A percentile compares a stretch with the other conserved stretches of the same genome.
These are phyloP conservation scores for Heliconius hewitsoni DNA, from an alignment of 1,140 invertebrate genomes.

Conservation along the genomic window DNA sequence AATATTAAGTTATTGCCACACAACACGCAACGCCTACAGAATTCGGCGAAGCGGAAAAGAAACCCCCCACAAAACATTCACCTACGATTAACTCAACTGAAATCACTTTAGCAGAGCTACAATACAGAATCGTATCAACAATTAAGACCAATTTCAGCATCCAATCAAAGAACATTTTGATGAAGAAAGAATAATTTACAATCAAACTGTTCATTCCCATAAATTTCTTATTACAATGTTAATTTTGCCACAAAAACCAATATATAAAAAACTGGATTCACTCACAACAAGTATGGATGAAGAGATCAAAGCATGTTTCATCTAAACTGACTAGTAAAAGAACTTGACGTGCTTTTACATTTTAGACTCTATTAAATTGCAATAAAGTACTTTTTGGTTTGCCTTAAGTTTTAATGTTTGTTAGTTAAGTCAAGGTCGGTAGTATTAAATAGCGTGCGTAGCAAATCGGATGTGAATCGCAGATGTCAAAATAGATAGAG, in stretches of 20 bases:
- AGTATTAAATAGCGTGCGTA: slow-evolving; percentile 32
- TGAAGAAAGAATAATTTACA: slow-evolving; percentile 1
- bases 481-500: slow-evolving; percentile 32
- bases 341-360: background rate
- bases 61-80: too few relatives aligned
- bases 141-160: background rate
- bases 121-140: background rate
- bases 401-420: background rate
- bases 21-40: too few relatives aligned
- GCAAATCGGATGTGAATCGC: slow-evolving; percentile 40
- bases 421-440: slow-evolving; percentile 38
- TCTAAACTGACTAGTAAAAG: background rate
- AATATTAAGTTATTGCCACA: too few relatives aligned
- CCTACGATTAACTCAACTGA: too few relatives aligned
- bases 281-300: slow-evolving; percentile 2
- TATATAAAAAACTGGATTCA: slow-evolving; percentile 1
- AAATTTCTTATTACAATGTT: slow-evolving; percentile 19
- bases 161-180: background rate
- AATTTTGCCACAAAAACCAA: slow-evolving; percentile 20
- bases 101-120: background rate
- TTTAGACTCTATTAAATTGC: background rate
- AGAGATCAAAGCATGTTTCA: slow-evolving; percentile 20
- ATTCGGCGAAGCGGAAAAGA: too few relatives aligned
- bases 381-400: background rate
- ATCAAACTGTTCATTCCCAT: slow-evolving; percentile 19